Conservation (phyloP, 2,113 vertebrate genomes). For the Benitochromis conjunctus region DNA sequence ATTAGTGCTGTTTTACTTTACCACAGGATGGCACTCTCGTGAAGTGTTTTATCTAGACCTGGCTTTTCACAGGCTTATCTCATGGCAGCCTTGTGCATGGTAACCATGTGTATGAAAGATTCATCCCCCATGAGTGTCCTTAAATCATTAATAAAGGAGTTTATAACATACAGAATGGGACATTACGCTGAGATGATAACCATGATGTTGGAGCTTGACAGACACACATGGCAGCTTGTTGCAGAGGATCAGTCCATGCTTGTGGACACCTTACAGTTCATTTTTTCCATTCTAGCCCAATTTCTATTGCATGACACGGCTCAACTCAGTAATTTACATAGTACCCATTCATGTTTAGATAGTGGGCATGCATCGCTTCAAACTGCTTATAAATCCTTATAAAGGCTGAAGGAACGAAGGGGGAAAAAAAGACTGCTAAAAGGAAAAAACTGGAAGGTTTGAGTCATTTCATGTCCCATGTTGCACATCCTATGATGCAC, state of each 20-base stretch:
- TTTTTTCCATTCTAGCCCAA: neutral
- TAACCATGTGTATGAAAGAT: neutral
- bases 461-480: neutral
- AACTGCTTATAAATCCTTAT: neutral
- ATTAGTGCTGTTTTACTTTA: slow-evolving; percentile 31
- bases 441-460: neutral
- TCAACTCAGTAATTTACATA: neutral
- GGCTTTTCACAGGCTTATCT: neutral
- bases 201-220: neutral
- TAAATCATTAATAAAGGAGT: neutral
- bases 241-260: neutral
- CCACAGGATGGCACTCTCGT: slow-evolving; percentile 78
- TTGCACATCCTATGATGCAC: neutral
- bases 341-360: neutral
- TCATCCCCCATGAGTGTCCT: neutral
- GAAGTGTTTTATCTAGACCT: slow-evolving; percentile 1
- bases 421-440: neutral
- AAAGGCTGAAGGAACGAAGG: neutral
- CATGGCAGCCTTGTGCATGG: neutral
- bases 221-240: neutral
- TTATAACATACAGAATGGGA: neutral
- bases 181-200: neutral
- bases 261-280: neutral
- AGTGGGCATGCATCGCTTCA: too few relatives aligned
- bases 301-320: neutral